Base-by-base conservation (phyloP, 2,888 invertebrate genomes). In the Steinernema scapterisci region DNA sequence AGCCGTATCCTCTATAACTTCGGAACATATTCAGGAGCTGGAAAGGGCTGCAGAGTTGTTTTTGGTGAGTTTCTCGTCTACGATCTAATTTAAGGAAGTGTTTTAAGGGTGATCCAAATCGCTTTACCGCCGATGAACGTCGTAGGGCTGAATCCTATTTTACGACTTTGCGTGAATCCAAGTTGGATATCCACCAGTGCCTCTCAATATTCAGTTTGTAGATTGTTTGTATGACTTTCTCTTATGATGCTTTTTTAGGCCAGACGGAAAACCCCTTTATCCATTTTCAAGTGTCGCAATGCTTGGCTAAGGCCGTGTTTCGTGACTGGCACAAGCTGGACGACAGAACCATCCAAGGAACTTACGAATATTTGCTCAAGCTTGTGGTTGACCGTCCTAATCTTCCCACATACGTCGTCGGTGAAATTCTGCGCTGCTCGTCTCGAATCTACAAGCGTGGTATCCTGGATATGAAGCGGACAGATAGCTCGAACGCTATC, bases 401-500 rank as follows among this genome's bases (percentile, higher is more conserved):
- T 90, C 70, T 85, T n/a, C 80, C 83, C 13, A 70, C 72, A 45
- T 87, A 79, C 75, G 84, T 84, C 11, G 73, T 79, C 21, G 76
- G 82, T 19, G 83, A 83, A 73, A 86, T 88, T 86, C 89, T 88
- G 23, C 88, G 92, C 90, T 92, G 93, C 70, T 92, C 95, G 83
- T 94, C 94, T 13, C 93, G 95, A 76, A 94, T 95, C 88, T 91
- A 95, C 21, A 95, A 95, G 89, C 90, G 94, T 85, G 92, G 92
- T 21, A 93, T 93, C 85, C 91, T 94, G 48, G 92, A 93, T 83
- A 23, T 6, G 19, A 72, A 76, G 19, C 82, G 82, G 75, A 80
- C 81, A 1, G 93, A 93, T 88, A 90, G 90, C 76, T 90, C 91
- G 73, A 92, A 94, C 89, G 83, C 84, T 44, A 79, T 89, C 16